phyloP scores from a whole-genome alignment of 2,888 invertebrate genomes.

The Ormyrus nitidulus region DNA sequence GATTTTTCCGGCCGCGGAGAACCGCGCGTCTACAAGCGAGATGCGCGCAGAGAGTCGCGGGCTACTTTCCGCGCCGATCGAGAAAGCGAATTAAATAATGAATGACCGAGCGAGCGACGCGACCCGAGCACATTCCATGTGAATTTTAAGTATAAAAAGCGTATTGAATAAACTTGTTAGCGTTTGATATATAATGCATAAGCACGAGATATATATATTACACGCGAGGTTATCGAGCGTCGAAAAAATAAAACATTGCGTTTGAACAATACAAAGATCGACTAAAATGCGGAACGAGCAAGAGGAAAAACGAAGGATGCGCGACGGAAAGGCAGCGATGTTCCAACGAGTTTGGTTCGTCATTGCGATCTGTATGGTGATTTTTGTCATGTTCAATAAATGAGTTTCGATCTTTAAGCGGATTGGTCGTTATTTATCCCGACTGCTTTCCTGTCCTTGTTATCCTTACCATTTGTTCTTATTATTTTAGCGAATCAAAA shows the following conservation, averaged over 20 bases:
- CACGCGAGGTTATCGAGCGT: conserved; percentile 59
- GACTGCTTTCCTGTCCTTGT: background rate
- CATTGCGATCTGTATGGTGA: conserved; percentile 69
- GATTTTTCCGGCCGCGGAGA: conserved; percentile 5
- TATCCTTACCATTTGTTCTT: background rate
- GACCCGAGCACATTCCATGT: conserved; percentile 69
- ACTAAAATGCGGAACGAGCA: conserved; percentile 27
- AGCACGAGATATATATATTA: conserved; percentile 60
- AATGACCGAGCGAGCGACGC: conserved; percentile 57
- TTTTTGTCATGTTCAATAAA: conserved; percentile 74
- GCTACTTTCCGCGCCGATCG: conserved; percentile 1
- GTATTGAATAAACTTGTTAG: conserved; percentile 67
- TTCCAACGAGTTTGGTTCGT: conserved; percentile 60
- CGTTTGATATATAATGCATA: conserved; percentile 64
- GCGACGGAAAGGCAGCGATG: conserved; percentile 28
- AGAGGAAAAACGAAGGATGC: conserved; percentile 34
- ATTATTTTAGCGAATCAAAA: too few relatives aligned
- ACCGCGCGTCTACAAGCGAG: background rate
- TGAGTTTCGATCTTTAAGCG: conserved; percentile 51
- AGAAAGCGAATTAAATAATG: background rate
- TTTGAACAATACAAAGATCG: conserved; percentile 46
- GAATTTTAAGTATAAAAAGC: conserved; percentile 56
- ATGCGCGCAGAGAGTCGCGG: background rate
- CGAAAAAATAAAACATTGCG: conserved; percentile 33
- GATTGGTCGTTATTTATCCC: conserved; percentile 11